These are phyloP conservation scores for Strigops habroptila DNA, from an alignment of 2,113 vertebrate species.

Conservation along the genomic window DNA sequence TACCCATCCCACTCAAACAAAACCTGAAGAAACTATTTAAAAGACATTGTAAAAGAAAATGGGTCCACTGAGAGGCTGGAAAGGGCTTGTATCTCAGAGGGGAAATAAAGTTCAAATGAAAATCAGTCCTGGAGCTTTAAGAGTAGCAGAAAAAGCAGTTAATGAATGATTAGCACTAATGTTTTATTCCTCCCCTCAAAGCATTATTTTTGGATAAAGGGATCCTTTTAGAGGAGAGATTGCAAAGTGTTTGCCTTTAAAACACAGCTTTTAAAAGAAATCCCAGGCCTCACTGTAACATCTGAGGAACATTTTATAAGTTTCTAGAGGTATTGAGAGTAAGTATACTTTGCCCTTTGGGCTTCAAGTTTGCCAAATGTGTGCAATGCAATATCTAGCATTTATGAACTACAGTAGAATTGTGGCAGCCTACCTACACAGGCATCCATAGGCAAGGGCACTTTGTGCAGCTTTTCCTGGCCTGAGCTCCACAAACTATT, in stretches of 20 bases:
- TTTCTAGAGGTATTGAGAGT: background rate
- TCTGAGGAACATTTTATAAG: background rate
- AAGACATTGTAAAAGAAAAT: background rate
- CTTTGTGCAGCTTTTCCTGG: background rate
- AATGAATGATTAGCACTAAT: background rate
- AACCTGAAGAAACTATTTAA: background rate
- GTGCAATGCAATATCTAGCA: background rate
- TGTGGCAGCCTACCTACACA: background rate
- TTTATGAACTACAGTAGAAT: background rate
- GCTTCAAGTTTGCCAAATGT: background rate
- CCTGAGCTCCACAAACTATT: background rate
- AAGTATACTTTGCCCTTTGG: background rate
- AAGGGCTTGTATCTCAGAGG: background rate
- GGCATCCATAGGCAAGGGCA: background rate
- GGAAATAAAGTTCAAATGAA: background rate
- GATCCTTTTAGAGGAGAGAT: background rate
- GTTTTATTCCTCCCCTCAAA: background rate
- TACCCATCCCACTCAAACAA: background rate
- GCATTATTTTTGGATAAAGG: background rate
- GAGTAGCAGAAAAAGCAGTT: background rate
- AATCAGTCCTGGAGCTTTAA: background rate
- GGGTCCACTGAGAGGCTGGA: background rate
- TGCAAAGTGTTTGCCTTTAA: background rate
- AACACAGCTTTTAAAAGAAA: constrained; percentile 1
- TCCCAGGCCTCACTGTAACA: background rate